Percentiles rank a stretch among this genome's conserved stretches.
Evolutionary conservation across 1,140 invertebrate species (phyloP).

Genomic region (Aphelenchoides besseyi): DNA sequence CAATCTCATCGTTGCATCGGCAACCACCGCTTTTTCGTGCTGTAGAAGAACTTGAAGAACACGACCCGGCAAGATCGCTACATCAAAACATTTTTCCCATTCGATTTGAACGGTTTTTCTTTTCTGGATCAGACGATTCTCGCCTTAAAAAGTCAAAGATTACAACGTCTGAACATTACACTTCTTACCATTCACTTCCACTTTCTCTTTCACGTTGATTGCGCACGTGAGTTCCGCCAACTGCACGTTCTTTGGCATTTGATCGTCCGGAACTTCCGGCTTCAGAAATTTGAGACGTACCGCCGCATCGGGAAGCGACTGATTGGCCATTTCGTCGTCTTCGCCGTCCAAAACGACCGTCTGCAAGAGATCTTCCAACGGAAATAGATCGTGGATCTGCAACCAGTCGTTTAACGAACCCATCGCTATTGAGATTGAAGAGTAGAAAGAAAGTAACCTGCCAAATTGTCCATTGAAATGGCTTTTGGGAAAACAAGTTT

Average conservation of each 20-base stretch:
- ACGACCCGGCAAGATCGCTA: slow-evolving; percentile 54
- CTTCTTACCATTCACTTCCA: slow-evolving; percentile 60
- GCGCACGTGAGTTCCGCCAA: slow-evolving; percentile 51
- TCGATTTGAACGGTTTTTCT: slow-evolving; percentile 59
- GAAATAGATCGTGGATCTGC: slow-evolving; percentile 52
- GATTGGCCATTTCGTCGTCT: slow-evolving; percentile 10
- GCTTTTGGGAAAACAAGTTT: not conserved
- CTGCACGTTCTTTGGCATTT: slow-evolving; percentile 50
- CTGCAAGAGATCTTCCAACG: slow-evolving; percentile 48
- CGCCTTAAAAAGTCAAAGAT: slow-evolving; percentile 45
- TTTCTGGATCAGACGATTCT: slow-evolving; percentile 62
- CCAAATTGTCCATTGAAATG: not conserved
- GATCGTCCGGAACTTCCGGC: slow-evolving; percentile 54
- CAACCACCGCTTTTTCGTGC: slow-evolving; percentile 52
- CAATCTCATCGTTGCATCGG: slow-evolving; percentile 61
- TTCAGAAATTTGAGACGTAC: slow-evolving; percentile 56
- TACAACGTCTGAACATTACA: not conserved
- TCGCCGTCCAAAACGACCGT: slow-evolving; percentile 33
- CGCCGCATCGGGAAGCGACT: slow-evolving; percentile 39
- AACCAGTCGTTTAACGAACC: slow-evolving; percentile 22
- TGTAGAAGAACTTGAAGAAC: slow-evolving; percentile 58
- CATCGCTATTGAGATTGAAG: not conserved
- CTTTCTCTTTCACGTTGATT: slow-evolving; percentile 62
- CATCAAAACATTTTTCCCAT: slow-evolving; percentile 63
- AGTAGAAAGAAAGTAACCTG: not conserved